Conservation (phyloP, 1,140 invertebrate species). For the Sinonovacula constricta region DNA sequence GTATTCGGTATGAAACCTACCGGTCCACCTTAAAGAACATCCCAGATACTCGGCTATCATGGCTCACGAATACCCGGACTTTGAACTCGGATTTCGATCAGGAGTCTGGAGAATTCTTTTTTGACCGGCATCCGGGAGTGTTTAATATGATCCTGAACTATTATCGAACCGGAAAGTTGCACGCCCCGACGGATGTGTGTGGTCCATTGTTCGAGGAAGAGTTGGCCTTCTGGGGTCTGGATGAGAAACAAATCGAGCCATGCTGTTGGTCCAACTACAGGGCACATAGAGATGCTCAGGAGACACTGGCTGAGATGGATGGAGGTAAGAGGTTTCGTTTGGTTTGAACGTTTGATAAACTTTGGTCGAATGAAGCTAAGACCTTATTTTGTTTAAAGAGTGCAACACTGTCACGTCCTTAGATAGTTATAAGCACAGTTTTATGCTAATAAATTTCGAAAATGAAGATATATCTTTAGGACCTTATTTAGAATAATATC, state of each 20-base stretch:
- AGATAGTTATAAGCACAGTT: too few species aligned
- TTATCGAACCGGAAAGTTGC: constrained; percentile 76
- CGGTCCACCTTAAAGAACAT: constrained; percentile 81
- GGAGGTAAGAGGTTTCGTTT: too few species aligned
- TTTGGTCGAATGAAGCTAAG: too few species aligned
- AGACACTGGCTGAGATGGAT: constrained; percentile 74
- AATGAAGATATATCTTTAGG: too few species aligned
- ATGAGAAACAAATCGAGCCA: constrained; percentile 78
- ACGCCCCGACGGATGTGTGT: constrained; percentile 77
- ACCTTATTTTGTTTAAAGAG: too few species aligned
- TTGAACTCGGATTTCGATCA: constrained; percentile 75
- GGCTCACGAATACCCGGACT: constrained; percentile 71
- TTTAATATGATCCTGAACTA: constrained; percentile 79
- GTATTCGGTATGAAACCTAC: constrained; percentile 97
- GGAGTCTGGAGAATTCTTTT: constrained; percentile 76
- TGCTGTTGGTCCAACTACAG: constrained; percentile 77
- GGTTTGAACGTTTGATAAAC: too few species aligned
- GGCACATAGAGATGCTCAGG: constrained; percentile 74
- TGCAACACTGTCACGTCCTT: too few species aligned
- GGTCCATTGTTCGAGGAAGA: constrained; percentile 78
- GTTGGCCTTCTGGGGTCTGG: constrained; percentile 78
- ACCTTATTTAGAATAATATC: too few species aligned
- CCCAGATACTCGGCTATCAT: constrained; percentile 76
- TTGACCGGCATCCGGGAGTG: constrained; percentile 77
- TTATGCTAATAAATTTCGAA: too few species aligned